A percentile compares a stretch with the other conserved stretches of the same genome.
These are phyloP conservation scores for Myiagra hebetior DNA, from an alignment of 2,113 vertebrate species.

Conservation along the genomic window DNA sequence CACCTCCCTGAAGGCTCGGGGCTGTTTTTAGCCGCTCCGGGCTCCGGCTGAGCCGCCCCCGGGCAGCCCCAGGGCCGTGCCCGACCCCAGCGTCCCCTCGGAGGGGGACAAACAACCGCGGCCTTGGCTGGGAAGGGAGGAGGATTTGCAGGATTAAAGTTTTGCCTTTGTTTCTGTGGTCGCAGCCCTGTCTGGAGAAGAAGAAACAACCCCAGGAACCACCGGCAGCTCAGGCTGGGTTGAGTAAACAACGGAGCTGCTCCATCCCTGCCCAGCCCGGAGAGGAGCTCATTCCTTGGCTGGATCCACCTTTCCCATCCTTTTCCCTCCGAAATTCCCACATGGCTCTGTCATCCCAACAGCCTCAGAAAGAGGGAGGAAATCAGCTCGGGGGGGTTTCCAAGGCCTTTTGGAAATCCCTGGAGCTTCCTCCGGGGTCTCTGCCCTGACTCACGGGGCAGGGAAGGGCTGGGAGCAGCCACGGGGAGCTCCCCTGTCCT, in stretches of 20 bases:
- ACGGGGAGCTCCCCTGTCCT: rapidly evolving
- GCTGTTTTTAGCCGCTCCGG: background rate
- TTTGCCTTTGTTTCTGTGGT: background rate
- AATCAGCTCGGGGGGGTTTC: background rate
- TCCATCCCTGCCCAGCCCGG: background rate
- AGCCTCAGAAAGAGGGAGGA: background rate
- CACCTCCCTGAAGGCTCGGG: rapidly evolving
- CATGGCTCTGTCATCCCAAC: rapidly evolving
- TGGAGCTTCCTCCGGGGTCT: background rate
- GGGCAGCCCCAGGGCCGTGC: background rate
- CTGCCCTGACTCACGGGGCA: rapidly evolving
- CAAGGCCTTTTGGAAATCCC: background rate
- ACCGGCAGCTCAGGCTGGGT: background rate
- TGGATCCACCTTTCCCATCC: rapidly evolving
- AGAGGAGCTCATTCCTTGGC: rapidly evolving
- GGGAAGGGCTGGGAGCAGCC: background rate
- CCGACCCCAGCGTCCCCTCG: rapidly evolving
- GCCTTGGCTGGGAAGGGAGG: background rate
- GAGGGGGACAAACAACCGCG: background rate
- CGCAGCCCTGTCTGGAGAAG: background rate
- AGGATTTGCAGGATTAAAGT: background rate
- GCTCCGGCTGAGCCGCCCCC: background rate
- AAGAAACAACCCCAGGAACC: background rate
- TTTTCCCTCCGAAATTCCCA: background rate
- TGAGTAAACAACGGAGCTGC: background rate